These are phyloP conservation scores for Nebria brevicollis DNA, from an alignment of 2,888 invertebrate genomes.

Conservation along the genomic window DNA sequence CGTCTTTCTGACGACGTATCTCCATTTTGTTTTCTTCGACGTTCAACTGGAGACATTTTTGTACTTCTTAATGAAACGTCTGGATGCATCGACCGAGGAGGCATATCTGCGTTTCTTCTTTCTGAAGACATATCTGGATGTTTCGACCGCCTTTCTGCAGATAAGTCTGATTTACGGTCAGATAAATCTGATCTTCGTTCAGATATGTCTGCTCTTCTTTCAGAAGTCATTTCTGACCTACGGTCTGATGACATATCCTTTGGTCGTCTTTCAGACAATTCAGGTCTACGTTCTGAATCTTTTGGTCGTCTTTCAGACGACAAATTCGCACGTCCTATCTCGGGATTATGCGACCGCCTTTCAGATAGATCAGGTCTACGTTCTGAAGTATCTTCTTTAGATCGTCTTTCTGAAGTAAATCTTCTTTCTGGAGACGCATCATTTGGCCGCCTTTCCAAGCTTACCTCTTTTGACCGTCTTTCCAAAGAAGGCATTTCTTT, in stretches of 20 bases:
- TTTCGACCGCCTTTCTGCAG: neutral
- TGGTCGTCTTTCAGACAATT: neutral
- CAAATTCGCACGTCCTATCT: neutral
- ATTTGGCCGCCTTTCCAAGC: neutral
- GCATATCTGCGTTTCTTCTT: constrained; percentile 49
- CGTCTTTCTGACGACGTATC: constrained; percentile 19
- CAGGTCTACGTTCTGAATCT: constrained; percentile 10
- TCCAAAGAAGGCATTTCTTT: neutral
- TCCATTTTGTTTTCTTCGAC: neutral
- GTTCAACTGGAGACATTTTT: neutral
- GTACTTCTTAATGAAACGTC: neutral
- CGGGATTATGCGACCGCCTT: neutral
- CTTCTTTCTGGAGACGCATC: neutral
- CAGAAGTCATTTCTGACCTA: neutral
- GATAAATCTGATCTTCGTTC: neutral
- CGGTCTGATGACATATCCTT: neutral
- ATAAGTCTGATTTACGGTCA: neutral
- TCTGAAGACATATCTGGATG: neutral
- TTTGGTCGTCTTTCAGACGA: neutral
- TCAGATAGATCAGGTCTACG: constrained; percentile 5
- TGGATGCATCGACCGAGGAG: constrained; percentile 31
- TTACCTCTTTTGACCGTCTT: neutral
- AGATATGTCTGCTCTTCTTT: neutral
- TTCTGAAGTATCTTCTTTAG: constrained; percentile 16
- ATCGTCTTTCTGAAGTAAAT: constrained; percentile 18